Evolutionary conservation across 2,113 vertebrate genomes (phyloP), one percentile per base, ranked within the genome.

Genomic region (Plotosus lineatus): DNA sequence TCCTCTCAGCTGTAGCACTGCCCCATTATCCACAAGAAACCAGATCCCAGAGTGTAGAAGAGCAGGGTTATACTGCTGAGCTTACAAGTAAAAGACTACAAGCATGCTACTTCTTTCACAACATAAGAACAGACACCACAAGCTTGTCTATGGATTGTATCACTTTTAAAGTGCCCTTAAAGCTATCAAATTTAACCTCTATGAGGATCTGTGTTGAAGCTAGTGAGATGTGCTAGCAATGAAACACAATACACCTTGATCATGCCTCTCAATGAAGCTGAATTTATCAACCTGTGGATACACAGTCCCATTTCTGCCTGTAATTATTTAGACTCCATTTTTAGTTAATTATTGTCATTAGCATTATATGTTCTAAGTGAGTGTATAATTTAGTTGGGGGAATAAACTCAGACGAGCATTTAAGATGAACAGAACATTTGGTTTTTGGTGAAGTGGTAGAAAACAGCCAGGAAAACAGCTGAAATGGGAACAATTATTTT

Each of bases 261-360:
- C 90, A 93, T 84, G 84, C 80, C 85, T 88, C 88, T 83, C 78
- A 83, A 84, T 80, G 87, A 85, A 78, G 83, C 90, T 90, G 91
- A 86, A 90, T 91, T 89, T 84, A 87, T 88, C 48, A n/a, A 88
- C 83, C 90, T 72, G 74, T 87, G 87, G 91, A 93, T 92, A 88
- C 90, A 88, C 87, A 89, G 88, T 90, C 87, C 94, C 94, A 71
- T 94, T 91, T 69, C 86, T 88, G 91, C 89, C 91, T 85, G 84
- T 95, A 96, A 97, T 98, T 97, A 98, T 97, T 96, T 95, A 96
- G 94, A 94, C 95, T 94, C 94, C 94, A 94, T 97, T 96, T 96
- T 90, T 90, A 95, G 95, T 95, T 98, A 97, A 98, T 97, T 97
- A 97, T 95, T 96, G 95, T 97, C 95, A 96, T 99, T 97, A 97